phyloP scores from a whole-genome alignment of 2,113 vertebrate genomes.

The Fulmarus glacialis region DNA sequence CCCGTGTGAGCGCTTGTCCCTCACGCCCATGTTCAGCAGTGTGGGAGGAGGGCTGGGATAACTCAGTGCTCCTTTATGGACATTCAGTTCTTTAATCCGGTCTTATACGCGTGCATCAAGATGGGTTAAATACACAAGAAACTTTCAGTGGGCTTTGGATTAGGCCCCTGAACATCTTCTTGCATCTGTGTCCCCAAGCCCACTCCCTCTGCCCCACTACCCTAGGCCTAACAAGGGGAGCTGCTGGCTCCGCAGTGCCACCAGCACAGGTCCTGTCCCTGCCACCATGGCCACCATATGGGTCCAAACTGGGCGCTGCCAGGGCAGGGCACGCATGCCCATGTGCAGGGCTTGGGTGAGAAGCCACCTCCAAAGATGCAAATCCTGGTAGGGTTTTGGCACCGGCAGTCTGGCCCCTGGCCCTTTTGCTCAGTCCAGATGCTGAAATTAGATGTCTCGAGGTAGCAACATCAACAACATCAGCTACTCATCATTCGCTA shows the following conservation, averaged over 20 bases:
- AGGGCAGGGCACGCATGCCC: background rate
- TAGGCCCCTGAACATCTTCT: background rate
- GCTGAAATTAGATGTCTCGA: slow-evolving; percentile 11
- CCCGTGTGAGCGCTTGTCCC: background rate
- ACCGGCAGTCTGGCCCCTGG: background rate
- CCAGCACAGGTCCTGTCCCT: background rate
- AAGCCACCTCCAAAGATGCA: background rate
- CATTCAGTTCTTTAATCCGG: background rate
- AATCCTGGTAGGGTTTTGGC: background rate
- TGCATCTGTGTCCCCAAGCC: background rate
- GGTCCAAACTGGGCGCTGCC: rapidly evolving
- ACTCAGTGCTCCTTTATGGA: background rate
- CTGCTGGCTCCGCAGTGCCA: background rate
- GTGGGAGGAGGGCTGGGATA: background rate
- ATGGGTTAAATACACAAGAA: background rate
- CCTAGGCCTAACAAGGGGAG: background rate
- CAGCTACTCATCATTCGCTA: background rate
- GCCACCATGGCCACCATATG: rapidly evolving
- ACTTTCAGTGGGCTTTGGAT: background rate
- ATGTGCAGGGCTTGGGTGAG: background rate
- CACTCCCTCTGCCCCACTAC: background rate
- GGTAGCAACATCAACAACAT: slow-evolving; percentile 17
- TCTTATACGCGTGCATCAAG: background rate
- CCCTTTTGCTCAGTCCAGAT: background rate
- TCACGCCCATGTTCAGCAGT: background rate